Base-by-base conservation (phyloP, 2,888 invertebrate genomes). In the Ommatoiulus sabulosus region DNA sequence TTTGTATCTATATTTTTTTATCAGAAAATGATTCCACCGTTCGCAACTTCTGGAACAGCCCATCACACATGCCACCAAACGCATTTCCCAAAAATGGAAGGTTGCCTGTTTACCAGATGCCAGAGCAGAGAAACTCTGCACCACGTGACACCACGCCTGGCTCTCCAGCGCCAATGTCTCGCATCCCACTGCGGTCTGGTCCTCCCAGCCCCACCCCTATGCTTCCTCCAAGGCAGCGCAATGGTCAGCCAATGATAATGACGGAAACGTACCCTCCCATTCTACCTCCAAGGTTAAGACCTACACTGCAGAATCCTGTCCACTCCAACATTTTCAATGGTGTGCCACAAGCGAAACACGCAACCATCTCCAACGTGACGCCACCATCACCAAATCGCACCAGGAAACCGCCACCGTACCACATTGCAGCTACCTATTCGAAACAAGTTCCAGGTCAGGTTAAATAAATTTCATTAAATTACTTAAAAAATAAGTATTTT, bases 371-470 rank as follows among this genome's bases (percentile, higher is more conserved):
- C 15, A 43, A 89, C 44, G 24, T 44, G 6, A 24, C 63, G 3
- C 88, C 88, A 8, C 86, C 57, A 20, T 88, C 88, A 86, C 57
- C 88, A 17, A 44, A 88, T 44, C 86, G 86, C 20, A 85, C 46
- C 57, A 85, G 57, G 35, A 88, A 90, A 57, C 97, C 97, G 20
- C 97, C 97, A 0, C 97, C 97, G 0, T 97, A 97, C 93, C 96
- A 97, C 91, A 96, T 97, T 91, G 97, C 96, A 46, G 96, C 96
- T 44, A 95, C 95, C 3, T 96, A 95, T 91, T 96, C 97, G 17
- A 96, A 96, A 93, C 96, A 96, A 63, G 63, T 63, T 17, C n/a
- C 63, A 63, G 63, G 63, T 63, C 4, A 20, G 35, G 35, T 35
- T 35, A 35, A 35, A 35, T 35, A 1, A 35, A 35, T 35, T 35